Conservation (phyloP, 2,797 vertebrate genomes). For the Chloroceryle inda region DNA sequence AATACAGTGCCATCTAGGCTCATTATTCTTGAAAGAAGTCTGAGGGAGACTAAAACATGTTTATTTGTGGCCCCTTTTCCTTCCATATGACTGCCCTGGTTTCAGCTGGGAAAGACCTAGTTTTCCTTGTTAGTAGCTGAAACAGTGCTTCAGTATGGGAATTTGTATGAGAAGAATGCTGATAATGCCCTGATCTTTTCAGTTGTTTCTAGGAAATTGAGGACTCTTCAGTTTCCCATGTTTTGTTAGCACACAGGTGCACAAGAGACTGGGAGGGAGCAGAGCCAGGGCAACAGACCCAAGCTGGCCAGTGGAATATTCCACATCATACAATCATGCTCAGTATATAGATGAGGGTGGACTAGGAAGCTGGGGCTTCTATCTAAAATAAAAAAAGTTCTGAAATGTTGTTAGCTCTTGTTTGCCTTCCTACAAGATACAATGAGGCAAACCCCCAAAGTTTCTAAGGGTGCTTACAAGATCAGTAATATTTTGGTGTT, state of each 20-base stretch:
- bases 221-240: not conserved
- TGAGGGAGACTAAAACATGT: not conserved
- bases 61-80: not conserved
- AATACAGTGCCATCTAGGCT: not conserved
- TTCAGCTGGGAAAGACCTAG: not conserved
- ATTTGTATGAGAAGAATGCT: not conserved
- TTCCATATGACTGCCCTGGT: not conserved
- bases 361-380: not conserved
- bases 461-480: not conserved
- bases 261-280: no score
- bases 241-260: not conserved
- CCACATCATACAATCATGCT: not conserved
- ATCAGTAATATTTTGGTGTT: not conserved
- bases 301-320: not conserved
- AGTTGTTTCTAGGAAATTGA: not conserved
- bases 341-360: not conserved
- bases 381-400: not conserved
- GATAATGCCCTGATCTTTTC: not conserved
- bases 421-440: not conserved
- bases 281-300: not conserved
- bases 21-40: not conserved
- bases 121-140: not conserved
- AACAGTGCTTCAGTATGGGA: not conserved
- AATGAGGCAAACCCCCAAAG: not conserved
- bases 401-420: not conserved